Base-by-base conservation (phyloP, 2,888 invertebrate genomes). In the Hymenopus coronatus region DNA sequence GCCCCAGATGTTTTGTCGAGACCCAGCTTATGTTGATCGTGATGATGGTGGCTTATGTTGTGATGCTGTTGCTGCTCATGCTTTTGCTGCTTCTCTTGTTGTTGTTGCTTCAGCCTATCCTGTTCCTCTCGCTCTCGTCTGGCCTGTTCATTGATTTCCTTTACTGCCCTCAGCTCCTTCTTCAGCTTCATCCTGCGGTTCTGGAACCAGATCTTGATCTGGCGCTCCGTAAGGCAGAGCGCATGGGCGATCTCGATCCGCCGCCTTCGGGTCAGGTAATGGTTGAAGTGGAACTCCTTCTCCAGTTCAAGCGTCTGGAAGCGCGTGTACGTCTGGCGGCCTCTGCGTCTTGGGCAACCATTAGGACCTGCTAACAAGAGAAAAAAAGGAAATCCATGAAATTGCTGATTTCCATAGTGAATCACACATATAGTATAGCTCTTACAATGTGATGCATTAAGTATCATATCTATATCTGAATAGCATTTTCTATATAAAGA, bases 211-310 rank as follows among this genome's bases (percentile, higher is more conserved):
- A 98, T 98, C 94, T 98, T 98, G 93, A 98, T 99, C 95, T 99
- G 99, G 92, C 99, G 95, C 94, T 99, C 99, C 92, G 98, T 98
- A 92, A 99, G 96, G 94, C 98, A 98, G 90, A 99, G 96, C 89
- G 98, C 98, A 94, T 99, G 98, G 85, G 99, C 98, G 92, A 99
- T 99, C 94, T 99, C 99, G 94, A 99, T 98, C 94, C 99, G 96
- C 94, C 99, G 96, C 93, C 99, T 96, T 93, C 99, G 96, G 92
- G 99, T 99, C 94, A 99, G 95, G 94, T 99, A 99, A 93, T 98
- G 98, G 94, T 99, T 99, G 95, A 98, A 98, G 93, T 99, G 98
- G 95, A 99, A 99, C 95, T 99, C 99, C 94, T 99, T 99, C 94
- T 99, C 99, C 94, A 99, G 95, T 93, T 99, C 99, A 94, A 99